Percentiles rank a stretch among this genome's conserved stretches.
phyloP scores from a whole-genome alignment of 2,113 vertebrate species.

The Greenwoodochromis staneri region DNA sequence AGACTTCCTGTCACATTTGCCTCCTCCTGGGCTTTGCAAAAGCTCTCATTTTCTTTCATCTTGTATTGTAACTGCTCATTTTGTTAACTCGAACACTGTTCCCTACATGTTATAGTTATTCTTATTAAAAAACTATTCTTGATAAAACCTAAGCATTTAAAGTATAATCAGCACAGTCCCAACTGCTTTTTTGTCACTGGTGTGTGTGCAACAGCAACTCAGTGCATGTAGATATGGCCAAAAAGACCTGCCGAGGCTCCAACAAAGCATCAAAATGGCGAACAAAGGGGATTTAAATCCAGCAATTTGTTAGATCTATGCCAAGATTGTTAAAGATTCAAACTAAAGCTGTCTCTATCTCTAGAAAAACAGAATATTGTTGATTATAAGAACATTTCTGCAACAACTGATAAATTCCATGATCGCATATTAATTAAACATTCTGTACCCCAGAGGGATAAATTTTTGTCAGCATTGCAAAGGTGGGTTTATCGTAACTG shows the following conservation, averaged over 20 bases:
- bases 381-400: too few species aligned
- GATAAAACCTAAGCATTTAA: neutral
- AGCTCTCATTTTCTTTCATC: neutral
- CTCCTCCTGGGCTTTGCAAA: neutral
- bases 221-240: too few species aligned
- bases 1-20: neutral
- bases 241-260: too few species aligned
- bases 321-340: too few species aligned
- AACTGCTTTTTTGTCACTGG: neutral
- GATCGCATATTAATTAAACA: too few species aligned
- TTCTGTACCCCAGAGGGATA: neutral
- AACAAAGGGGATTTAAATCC: too few species aligned
- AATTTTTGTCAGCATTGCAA: neutral
- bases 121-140: neutral
- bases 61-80: neutral
- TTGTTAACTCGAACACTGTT: neutral
- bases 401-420: too few species aligned
- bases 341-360: too few species aligned
- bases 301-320: too few species aligned
- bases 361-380: too few species aligned
- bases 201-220: too few species aligned
- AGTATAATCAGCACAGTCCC: accelerated
- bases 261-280: too few species aligned
- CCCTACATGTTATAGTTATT: neutral
- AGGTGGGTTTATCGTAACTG: neutral